Conservation (phyloP, 2,113 vertebrate genomes). For the Cairina moschata region DNA sequence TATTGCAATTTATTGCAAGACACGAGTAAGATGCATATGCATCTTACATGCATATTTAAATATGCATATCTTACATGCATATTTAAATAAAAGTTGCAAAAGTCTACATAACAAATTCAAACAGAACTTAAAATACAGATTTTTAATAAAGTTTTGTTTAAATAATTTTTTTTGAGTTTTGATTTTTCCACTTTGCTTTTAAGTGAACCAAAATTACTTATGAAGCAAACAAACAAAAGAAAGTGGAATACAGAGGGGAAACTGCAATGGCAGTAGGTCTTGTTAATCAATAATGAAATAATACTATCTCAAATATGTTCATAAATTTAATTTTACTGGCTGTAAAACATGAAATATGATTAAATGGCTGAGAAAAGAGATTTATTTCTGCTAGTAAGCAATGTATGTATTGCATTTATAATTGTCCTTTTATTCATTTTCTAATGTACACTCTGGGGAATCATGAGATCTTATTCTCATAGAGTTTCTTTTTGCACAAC, state of each 20-base stretch:
- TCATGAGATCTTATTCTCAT: not conserved
- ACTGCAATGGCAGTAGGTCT: not conserved
- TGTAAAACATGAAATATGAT: not conserved
- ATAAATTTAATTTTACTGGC: not conserved
- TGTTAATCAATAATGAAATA: not conserved
- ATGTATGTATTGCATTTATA: not conserved
- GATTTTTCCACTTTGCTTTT: not conserved
- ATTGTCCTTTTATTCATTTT: not conserved
- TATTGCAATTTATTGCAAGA: not conserved
- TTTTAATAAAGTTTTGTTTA: not conserved
- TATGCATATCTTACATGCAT: not conserved
- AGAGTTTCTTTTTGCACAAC: not conserved
- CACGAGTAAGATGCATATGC: not conserved
- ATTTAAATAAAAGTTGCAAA: not conserved
- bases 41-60: not conserved
- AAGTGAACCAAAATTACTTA: not conserved
- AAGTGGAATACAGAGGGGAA: not conserved
- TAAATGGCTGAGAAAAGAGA: not conserved
- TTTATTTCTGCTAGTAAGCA: fast-evolving
- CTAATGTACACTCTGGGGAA: not conserved
- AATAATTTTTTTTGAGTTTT: not conserved
- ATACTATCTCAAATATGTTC: not conserved
- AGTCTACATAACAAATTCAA: not conserved
- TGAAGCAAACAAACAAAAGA: not conserved
- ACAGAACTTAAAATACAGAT: not conserved